Evolutionary conservation across 2,113 vertebrate genomes (phyloP), one percentile per base, ranked within the genome.

Genomic region (Orientallactaga bullata): DNA sequence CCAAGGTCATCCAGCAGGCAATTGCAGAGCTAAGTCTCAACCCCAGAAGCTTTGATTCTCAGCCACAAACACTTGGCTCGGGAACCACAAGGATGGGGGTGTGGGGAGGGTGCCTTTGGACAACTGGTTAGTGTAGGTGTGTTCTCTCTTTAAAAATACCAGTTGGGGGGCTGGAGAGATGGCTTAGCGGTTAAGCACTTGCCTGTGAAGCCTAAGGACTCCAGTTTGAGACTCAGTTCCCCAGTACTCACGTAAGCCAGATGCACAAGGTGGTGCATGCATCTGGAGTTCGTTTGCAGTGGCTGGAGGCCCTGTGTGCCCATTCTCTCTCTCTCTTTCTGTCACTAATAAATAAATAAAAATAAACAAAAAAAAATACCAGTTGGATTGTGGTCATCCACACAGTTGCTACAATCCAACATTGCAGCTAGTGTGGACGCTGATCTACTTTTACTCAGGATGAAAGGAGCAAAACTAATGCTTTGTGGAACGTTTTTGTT

Each of bases 391-490:
- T 85, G 58, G 74, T 85, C 51, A 94, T 60, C 84, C 24, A 72
- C 12, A 85, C 61, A 93, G 89, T 55, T 82, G 88, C 85, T 89
- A 42, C 35, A 89, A 93, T 85, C 72, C 82, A 79, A 95, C 81
- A 83, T 24, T 85, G 60, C 88, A 74, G 63, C 63, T n/a, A 71
- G 79, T 23, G 37, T 37, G 39, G 83, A 94, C 73, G 79, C 61
- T 81, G 72, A 86, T 93, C 61, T 55, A 78, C 51, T 80, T 73
- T 71, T 32, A 60, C 42, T 68, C 89, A 39, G 63, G 89, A 71
- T 58, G 63, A 83, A 79, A 30, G 81, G 76, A 83, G 86, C 79
- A 66, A 47, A 95, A 91, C 68, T 39, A 55, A 91, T 74, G 58
- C 37, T 76, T 63, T 90, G 69, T 37, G n/a, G 61, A 82, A 24